Percentiles rank a stretch among this genome's conserved stretches.
Conservation (phyloP, 2,113 vertebrate species). For the Candoia aspera region DNA sequence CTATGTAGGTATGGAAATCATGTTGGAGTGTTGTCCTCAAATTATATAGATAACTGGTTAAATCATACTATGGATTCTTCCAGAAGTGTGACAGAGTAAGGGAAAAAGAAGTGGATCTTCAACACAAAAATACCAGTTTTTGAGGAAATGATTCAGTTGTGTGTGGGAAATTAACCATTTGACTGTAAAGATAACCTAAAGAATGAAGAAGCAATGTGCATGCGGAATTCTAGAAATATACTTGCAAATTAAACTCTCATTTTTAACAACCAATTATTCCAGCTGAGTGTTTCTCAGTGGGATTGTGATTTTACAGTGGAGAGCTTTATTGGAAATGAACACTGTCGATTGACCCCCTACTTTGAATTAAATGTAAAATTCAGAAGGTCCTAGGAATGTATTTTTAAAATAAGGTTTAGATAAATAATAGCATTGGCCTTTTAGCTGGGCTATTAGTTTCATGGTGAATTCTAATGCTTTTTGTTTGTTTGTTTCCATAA, state of each 20-base stretch:
- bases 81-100: not conserved
- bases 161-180: slow-evolving; percentile 38
- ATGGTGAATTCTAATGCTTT: not conserved
- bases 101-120: slow-evolving; percentile 13
- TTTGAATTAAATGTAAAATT: slow-evolving; percentile 55
- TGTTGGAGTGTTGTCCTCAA: not conserved
- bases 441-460: not conserved
- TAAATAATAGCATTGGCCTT: not conserved
- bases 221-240: slow-evolving; percentile 36
- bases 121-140: slow-evolving; percentile 46
- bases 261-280: slow-evolving; percentile 51
- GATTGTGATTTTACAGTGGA: slow-evolving; percentile 53
- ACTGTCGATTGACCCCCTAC: slow-evolving; percentile 40
- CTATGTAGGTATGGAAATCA: not conserved
- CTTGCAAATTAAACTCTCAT: slow-evolving; percentile 61
- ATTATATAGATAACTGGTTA: slow-evolving; percentile 21
- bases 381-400: slow-evolving; percentile 42
- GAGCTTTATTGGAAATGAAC: slow-evolving; percentile 56
- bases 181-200: slow-evolving; percentile 42
- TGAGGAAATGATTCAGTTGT: slow-evolving; percentile 42
- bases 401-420: not conserved
- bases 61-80: slow-evolving; percentile 16
- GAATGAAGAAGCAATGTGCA: slow-evolving; percentile 22
- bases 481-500: not conserved
- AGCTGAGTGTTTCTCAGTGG: slow-evolving; percentile 31